Evolutionary conservation across 2,797 vertebrate species (phyloP).

Genomic region (Lepilemur ruficaudatus): DNA sequence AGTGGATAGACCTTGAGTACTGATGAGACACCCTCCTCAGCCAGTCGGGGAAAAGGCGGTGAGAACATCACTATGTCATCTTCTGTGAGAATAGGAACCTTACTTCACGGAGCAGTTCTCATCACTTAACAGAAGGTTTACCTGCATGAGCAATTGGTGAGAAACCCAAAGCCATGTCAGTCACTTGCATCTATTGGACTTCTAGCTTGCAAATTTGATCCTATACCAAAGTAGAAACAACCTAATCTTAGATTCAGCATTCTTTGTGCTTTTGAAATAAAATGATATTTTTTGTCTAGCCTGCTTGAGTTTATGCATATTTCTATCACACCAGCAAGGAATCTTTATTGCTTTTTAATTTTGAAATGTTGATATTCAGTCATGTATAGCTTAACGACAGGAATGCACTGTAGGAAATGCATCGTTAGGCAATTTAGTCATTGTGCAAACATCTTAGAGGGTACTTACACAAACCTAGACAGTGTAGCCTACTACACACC

Average conservation of each 20-base stretch:
- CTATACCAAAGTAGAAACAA: neutral
- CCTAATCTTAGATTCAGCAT: neutral
- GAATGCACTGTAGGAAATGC: neutral
- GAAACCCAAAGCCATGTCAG: neutral
- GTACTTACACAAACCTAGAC: neutral
- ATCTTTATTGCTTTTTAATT: neutral
- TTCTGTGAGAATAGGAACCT: neutral
- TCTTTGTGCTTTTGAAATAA: neutral
- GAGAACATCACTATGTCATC: neutral
- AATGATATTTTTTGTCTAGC: neutral
- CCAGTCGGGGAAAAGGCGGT: neutral
- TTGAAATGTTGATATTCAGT: neutral
- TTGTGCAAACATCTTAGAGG: neutral
- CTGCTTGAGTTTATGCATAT: neutral
- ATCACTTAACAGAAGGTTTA: neutral
- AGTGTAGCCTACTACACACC: neutral
- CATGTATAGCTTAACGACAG: neutral
- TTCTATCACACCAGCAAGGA: neutral
- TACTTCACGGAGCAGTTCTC: neutral
- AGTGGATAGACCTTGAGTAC: neutral
- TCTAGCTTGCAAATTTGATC: neutral
- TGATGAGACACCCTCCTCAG: neutral
- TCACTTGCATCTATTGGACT: neutral
- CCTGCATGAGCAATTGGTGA: neutral
- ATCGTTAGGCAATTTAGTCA: neutral